Base-by-base conservation (phyloP, 2,888 invertebrate species). In the Dasysyrphus albostriatus region DNA sequence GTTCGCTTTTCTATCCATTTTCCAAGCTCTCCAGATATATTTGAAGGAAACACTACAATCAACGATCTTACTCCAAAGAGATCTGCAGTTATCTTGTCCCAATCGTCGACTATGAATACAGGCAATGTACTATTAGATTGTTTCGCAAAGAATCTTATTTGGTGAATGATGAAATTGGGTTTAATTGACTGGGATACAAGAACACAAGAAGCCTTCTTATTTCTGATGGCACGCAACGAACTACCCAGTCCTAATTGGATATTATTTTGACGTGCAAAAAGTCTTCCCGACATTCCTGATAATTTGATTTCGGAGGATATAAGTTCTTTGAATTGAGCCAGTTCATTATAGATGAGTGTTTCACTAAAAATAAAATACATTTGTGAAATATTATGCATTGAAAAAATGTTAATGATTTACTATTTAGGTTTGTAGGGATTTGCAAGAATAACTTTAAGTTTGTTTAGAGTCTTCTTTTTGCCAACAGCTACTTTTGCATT, bases 91-190 rank as follows among this genome's bases (percentile, higher is more conserved):
- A 78, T 10, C 0, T 32, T 14, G 5, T 78, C 87, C 19, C 70
- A 70, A 54, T 72, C 39, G 0, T 58, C 32, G 0, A 79, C 56
- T 12, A 65, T 12, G 29, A 51, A 78, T 0, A 83, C 78, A 3
- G 74, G 74, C 1, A 44, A 39, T 8, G 19, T 29, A 4, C 9
- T 29, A 2, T 59, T 75, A 7, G 10, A 58, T 16, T 75, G 51
- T n/a, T 8, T 70, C 5, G 75, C 0, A 8, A 79, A 72, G 1
- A 39, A 79, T 0, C 19, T 75, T 24, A 87, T 83, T 42, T 87
- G 87, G n/a, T 78, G 39, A 3, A 79, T 65, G 10, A 87, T 78
- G n/a, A 75, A 87, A 37, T 67, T 87, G 0, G 87, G 87, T 54
- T 67, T 74, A 0, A 83, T 72, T 37, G 75, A 19, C 0, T 67